phyloP scores from a whole-genome alignment of 2,888 invertebrate genomes.

The Dasysyrphus tricinctus region DNA sequence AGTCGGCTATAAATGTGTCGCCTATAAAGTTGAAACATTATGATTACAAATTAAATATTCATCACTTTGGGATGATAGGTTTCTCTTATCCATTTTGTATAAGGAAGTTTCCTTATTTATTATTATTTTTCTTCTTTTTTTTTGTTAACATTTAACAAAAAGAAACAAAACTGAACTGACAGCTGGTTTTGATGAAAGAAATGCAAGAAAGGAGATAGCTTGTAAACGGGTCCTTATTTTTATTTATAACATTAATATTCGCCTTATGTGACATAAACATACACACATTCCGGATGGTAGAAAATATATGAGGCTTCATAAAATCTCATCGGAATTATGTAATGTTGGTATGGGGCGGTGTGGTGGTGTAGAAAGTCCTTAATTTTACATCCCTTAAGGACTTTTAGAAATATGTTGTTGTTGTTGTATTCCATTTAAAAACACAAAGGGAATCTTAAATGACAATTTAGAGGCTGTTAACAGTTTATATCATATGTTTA shows the following conservation, averaged over 20 bases:
- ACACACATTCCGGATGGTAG: neutral
- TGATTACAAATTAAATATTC: slow-evolving; percentile 69
- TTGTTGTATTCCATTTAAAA: neutral
- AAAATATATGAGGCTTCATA: slow-evolving; percentile 34
- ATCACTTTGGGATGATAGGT: slow-evolving; percentile 48
- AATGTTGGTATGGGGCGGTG: neutral
- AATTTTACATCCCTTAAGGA: slow-evolving; percentile 13
- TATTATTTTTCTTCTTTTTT: slow-evolving; percentile 12
- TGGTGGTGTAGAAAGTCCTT: slow-evolving; percentile 6
- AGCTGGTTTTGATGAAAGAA: slow-evolving; percentile 25
- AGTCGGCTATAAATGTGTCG: slow-evolving; percentile 57
- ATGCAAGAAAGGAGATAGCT: neutral
- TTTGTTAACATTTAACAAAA: neutral
- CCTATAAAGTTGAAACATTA: slow-evolving; percentile 56
- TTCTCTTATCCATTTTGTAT: slow-evolving; percentile 2
- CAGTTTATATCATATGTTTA: slow-evolving; percentile 38
- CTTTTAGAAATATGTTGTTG: slow-evolving; percentile 24
- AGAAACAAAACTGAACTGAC: neutral
- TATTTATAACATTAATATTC: slow-evolving; percentile 62
- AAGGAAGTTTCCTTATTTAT: neutral
- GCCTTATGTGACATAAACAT: slow-evolving; percentile 47
- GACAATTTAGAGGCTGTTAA: slow-evolving; percentile 39
- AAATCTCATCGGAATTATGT: slow-evolving; percentile 22
- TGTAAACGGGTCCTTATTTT: slow-evolving; percentile 55
- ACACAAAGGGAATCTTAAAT: slow-evolving; percentile 38